Evolutionary conservation across 2,797 vertebrate genomes (phyloP).

Genomic region (Myotis findleyi): DNA sequence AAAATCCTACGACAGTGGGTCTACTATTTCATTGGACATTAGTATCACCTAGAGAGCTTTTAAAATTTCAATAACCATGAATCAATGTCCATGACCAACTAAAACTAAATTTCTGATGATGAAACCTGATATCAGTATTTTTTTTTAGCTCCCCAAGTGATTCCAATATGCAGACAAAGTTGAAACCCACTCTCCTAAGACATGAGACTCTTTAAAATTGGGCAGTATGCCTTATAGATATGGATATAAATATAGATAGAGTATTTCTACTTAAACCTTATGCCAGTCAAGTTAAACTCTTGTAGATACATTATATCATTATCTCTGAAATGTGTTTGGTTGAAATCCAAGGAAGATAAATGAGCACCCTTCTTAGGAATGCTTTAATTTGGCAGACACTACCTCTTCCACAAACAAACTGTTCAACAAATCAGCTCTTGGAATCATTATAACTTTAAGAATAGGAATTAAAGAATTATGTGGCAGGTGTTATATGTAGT

Average conservation of each 20-base stretch:
- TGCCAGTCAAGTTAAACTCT: slow-evolving; percentile 73
- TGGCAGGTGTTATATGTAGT: slow-evolving; percentile 56
- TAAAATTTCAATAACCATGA: neutral
- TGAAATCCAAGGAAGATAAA: slow-evolving; percentile 73
- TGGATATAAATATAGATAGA: slow-evolving; percentile 55
- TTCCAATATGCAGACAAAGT: neutral
- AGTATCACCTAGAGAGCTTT: neutral
- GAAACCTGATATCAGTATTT: neutral
- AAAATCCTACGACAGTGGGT: neutral
- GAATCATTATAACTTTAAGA: slow-evolving; percentile 70
- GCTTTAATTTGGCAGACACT: slow-evolving; percentile 70
- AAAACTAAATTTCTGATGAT: neutral
- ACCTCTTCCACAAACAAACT: slow-evolving; percentile 62
- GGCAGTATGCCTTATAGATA: slow-evolving; percentile 33
- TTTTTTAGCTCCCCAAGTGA: slow-evolving; percentile 31
- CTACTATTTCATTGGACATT: neutral
- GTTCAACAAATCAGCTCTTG: slow-evolving; percentile 68
- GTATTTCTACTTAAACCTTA: slow-evolving; percentile 79
- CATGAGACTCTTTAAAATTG: neutral
- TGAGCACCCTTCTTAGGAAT: slow-evolving; percentile 66
- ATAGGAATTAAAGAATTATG: slow-evolving; percentile 59
- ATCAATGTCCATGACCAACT: neutral
- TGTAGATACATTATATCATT: slow-evolving; percentile 67
- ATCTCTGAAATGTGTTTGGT: slow-evolving; percentile 61
- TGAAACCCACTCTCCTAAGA: neutral